Base-by-base conservation (phyloP, 1,140 invertebrate species). In the Nasonia vitripennis region DNA sequence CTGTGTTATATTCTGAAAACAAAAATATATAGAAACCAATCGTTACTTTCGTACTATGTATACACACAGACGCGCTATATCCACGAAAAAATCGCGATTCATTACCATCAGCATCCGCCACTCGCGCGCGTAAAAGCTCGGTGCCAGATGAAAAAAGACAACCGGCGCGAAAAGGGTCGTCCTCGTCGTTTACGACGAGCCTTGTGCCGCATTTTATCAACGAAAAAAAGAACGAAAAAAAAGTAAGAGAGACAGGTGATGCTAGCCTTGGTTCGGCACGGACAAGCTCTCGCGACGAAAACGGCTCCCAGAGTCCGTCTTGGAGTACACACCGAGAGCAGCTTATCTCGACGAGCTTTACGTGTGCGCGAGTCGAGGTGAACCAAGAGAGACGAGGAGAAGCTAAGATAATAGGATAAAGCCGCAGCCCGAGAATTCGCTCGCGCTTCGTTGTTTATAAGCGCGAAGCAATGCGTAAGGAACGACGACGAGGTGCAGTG, bases 221-320 rank as follows among this genome's bases (percentile, higher is more conserved):
- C 2, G 4, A 41, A 55, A 81, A 62, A 5, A 71, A 51, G 70
- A 27, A 77, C 48, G 41, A 45, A 74, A 23, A 73, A n/a, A 74
- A 11, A 55, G 17, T 68, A 14, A 82, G 34, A 34, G n/a, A 71
- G 80, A 48, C 48, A 51, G 11, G 73, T 41, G 74, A 20, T 79
- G 27, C 48, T 70, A 71, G 14, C 41, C 75, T 82, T 73, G 70
- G 75, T 55, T 81, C n/a, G 45, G 51, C 75, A 71, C 84, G 87
- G 87, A 85, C 45, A 55, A 83, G 77, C 79, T 75, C 68, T 75
- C 68, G 75, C 48, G 81, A 62, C 70, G 34, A 62, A 74, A 62
- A 62, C 48, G 23, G 9, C 68, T 81, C 11, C 62, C 17, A 11
- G 62, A 68, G 10, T 70, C 31, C 55, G n/a, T 70, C 37, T 80